Base-by-base conservation (phyloP, 2,888 invertebrate species). In the Dryomyza anilis region DNA sequence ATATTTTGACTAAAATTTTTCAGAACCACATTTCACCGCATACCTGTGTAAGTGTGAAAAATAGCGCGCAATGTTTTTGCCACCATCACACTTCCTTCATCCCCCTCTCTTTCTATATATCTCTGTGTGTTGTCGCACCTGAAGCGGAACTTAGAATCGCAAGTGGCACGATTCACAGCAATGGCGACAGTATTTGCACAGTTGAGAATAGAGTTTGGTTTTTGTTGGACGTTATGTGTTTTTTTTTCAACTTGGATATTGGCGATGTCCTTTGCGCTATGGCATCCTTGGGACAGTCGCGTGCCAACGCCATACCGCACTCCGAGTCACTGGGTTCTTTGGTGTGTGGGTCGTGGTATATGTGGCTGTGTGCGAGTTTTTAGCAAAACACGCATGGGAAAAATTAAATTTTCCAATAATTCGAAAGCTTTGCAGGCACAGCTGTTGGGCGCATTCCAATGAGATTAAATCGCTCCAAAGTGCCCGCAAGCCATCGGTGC, bases 381-480 rank as follows among this genome's bases (percentile, higher is more conserved):
- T 58, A 14, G 30, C 29, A 63, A 61, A 64, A 67, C 66, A 72
- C 73, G 72, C 72, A 69, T 70, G 73, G 72, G 73, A 74, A 72
- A 73, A 71, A 71, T 71, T 72, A 72, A 73, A 71, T 72, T 72
- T 74, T 70, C 73, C 74, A 74, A 75, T 74, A 74, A 73, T 74
- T 75, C 75, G 74, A 72, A 73, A 73, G 76, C 73, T 74, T 73
- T 74, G 55, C 33, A 52, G 60, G 68, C 72, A 74, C 82, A 82
- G 81, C 81, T 82, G 82, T 76, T 77, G 76, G 76, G 76, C 76
- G 76, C 78, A 77, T 79, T 79, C 75, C 81, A 79, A 80, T 79
- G 77, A 80, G 81, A 83, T 82, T 82, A 83, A 82, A 83, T 79
- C 80, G 78, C 76, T 80, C 75, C 79, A 74, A 76, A 77, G 73